A percentile compares a stretch with the other conserved stretches of the same genome.
These are phyloP conservation scores for Urosaurus nigricauda DNA, from an alignment of 2,797 vertebrate genomes.

Conservation along the genomic window DNA sequence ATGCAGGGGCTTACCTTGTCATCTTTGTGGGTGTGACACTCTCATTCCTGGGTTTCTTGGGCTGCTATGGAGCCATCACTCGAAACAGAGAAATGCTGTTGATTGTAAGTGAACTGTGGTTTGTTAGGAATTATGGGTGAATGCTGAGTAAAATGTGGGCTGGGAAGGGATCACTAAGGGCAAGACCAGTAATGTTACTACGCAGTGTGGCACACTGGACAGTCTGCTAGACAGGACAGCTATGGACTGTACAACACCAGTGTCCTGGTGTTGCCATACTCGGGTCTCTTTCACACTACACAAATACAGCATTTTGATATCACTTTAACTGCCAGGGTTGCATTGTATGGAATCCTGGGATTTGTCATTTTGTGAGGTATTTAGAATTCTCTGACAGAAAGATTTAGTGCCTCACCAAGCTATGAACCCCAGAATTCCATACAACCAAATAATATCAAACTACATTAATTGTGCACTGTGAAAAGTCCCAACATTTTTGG, in stretches of 20 bases:
- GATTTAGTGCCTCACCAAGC: too few relatives aligned
- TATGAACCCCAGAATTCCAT: too few relatives aligned
- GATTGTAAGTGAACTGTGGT: slow-evolving; percentile 47
- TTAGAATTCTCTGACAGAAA: too few relatives aligned
- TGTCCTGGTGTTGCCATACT: too few relatives aligned
- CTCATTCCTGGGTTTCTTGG: slow-evolving; percentile 58
- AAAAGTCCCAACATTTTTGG: not conserved
- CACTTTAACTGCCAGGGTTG: too few relatives aligned
- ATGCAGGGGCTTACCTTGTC: slow-evolving; percentile 51
- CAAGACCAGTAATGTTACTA: not conserved
- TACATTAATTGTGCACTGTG: too few relatives aligned
- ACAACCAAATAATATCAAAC: too few relatives aligned
- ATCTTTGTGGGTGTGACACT: slow-evolving; percentile 53
- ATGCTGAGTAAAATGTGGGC: not conserved
- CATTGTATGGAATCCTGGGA: too few relatives aligned
- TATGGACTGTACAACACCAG: not conserved
- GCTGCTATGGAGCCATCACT: slow-evolving; percentile 64
- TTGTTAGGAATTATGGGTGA: not conserved
- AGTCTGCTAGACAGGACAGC: not conserved
- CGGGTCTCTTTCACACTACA: too few relatives aligned
- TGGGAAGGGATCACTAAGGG: not conserved
- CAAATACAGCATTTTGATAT: too few relatives aligned
- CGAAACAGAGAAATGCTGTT: slow-evolving; percentile 50
- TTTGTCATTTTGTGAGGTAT: too few relatives aligned
- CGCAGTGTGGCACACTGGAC: not conserved